Conservation (phyloP, 2,797 vertebrate genomes). For the Squalus acanthias region DNA sequence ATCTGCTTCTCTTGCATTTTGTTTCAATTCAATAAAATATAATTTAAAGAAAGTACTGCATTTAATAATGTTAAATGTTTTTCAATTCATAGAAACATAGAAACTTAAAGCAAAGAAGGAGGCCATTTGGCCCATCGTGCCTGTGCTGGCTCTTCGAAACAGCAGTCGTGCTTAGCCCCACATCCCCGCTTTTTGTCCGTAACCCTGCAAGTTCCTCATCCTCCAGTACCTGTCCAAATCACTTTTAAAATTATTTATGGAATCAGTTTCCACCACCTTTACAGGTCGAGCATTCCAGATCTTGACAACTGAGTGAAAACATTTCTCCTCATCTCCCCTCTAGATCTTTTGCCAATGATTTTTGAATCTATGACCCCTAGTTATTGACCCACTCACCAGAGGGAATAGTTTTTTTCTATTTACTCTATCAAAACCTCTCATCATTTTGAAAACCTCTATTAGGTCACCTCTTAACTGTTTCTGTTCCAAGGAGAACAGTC, state of each 20-base stretch:
- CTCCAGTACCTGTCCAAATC: background rate
- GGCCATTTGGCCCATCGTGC: background rate
- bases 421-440: no score
- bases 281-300: background rate
- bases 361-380: no score
- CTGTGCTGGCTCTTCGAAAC: background rate
- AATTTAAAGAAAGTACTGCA: background rate
- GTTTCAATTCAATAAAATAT: background rate
- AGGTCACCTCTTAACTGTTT: no score
- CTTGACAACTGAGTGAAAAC: no score
- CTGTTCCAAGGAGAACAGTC: no score
- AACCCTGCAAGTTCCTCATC: background rate
- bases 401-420: no score
- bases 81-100: background rate
- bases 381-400: no score
- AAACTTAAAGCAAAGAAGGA: background rate
- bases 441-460: no score
- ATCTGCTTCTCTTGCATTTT: background rate
- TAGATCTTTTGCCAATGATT: no score
- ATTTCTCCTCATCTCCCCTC: no score
- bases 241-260: background rate
- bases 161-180: background rate
- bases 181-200: background rate
- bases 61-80: background rate
- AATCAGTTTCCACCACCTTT: background rate